Base-by-base conservation (phyloP, 2,888 invertebrate genomes). In the Linyphia triangularis region DNA sequence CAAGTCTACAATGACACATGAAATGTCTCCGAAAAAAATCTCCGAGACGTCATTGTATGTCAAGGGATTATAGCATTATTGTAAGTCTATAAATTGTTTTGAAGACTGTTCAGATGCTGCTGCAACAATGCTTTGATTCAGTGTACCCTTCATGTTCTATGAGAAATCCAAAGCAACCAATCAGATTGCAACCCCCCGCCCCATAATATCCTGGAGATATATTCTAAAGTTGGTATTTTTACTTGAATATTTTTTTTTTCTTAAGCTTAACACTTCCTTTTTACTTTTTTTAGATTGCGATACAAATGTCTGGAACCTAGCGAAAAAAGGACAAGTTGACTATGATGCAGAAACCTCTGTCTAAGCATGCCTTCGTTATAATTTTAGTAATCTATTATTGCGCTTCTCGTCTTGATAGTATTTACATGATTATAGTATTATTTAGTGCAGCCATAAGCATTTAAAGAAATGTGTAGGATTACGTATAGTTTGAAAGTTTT, bases 271-370 rank as follows among this genome's bases (percentile, higher is more conserved):
- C n/a, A 51, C 61, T 57, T 67, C 26, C 10, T 57, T 67, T 43
- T 43, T 61, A 26, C 26, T 51, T 16, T 51, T 1, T 67, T 40
- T 51, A 89, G 89, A 85, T 79, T 63, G 79, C 73, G 89, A 89
- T 37, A 81, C 85, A n/a, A 89, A 89, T 85, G 84, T 89, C 7
- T 89, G 89, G 89, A 89, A 79, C 19, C 67, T 89, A 22, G 89
- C 84, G 57, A 89, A 89, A 63, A 84, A 77, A 51, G 84, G 59
- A 28, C 67, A 79, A 19, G 37, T 67, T 22, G 89, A 89, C 22
- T 59, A 65, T 43, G 89, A 89, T 78, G 73, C 85, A 22, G 89
- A 89, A 81, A 89, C 89, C 28, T 78, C 84, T 63, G 89, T 89
- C 33, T 89, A 57, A 89, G 37, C 13, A 75, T 77, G 30, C 69